Evolutionary conservation across 2,888 invertebrate species (phyloP).

Genomic region (Ceramica pisi): DNA sequence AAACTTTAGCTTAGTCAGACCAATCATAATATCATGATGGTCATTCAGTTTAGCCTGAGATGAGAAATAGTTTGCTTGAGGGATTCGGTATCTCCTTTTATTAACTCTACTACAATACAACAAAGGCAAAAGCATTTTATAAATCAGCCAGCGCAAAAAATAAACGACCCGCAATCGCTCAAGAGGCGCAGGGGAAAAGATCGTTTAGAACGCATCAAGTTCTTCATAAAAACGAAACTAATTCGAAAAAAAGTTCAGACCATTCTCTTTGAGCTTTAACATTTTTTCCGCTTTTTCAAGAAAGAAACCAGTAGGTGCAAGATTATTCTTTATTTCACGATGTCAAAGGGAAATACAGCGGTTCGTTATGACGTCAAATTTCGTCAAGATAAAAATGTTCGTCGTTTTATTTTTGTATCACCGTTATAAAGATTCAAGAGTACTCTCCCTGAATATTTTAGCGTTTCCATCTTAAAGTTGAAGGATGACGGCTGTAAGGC

Average conservation of each 20-base stretch:
- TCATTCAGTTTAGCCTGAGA: background rate
- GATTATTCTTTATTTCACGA: slow-evolving; percentile 37
- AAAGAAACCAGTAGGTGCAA: slow-evolving; percentile 39
- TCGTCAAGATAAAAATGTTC: slow-evolving; percentile 55
- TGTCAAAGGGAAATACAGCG: slow-evolving; percentile 54
- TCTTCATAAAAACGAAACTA: slow-evolving; percentile 46
- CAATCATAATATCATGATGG: background rate
- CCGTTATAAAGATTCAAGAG: slow-evolving; percentile 47
- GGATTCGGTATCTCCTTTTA: background rate
- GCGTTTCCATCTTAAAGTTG: slow-evolving; percentile 20
- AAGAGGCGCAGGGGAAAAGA: slow-evolving; percentile 18
- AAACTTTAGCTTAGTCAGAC: background rate
- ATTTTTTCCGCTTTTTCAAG: slow-evolving; percentile 12
- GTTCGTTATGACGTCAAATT: slow-evolving; percentile 50
- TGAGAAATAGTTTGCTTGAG: too few relatives aligned
- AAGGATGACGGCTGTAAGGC: slow-evolving; percentile 26
- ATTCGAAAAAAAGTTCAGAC: slow-evolving; percentile 33
- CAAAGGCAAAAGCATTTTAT: slow-evolving; percentile 8
- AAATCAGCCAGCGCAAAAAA: slow-evolving; percentile 28
- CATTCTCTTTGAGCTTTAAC: slow-evolving; percentile 15
- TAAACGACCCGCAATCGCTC: slow-evolving; percentile 19
- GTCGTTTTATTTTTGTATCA: slow-evolving; percentile 42
- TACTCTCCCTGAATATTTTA: slow-evolving; percentile 51
- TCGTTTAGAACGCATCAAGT: slow-evolving; percentile 52
- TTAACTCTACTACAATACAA: slow-evolving; percentile 6